phyloP scores from a whole-genome alignment of 2,797 vertebrate species.

The Spondyliosoma cantharus region DNA sequence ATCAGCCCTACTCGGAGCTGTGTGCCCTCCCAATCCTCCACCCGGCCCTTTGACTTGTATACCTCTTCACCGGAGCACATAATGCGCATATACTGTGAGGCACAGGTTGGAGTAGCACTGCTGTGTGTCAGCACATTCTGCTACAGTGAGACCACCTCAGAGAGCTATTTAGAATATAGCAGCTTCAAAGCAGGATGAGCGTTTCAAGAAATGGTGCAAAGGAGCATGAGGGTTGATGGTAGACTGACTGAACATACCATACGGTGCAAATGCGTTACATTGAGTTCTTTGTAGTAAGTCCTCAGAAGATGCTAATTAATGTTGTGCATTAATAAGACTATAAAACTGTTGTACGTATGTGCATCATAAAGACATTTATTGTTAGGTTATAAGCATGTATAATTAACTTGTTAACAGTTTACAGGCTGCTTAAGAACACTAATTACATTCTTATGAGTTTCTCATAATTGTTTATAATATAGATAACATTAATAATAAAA shows the following conservation, averaged over 20 bases:
- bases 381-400: no score
- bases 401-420: no score
- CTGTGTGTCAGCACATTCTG: slow-evolving; percentile 63
- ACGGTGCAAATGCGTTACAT: no score
- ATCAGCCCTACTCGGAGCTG: slow-evolving; percentile 30
- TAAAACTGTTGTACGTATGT: no score
- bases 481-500: no score
- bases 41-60: slow-evolving; percentile 9
- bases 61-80: slow-evolving; percentile 23
- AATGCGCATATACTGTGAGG: slow-evolving; percentile 34
- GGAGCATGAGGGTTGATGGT: slow-evolving; percentile 26
- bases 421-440: no score
- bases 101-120: slow-evolving; percentile 33
- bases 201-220: slow-evolving; percentile 10
- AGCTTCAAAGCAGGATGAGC: slow-evolving; percentile 19
- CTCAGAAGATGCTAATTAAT: no score
- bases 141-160: slow-evolving; percentile 31
- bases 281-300: no score
- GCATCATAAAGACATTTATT: no score
- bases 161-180: slow-evolving; percentile 38
- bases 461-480: no score
- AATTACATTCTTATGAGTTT: no score
- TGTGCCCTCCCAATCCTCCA: slow-evolving; percentile 46
- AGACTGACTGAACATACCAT: not conserved
- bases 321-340: no score